Evolutionary conservation across 2,113 vertebrate species (phyloP).

Genomic region (Clarias gariepinus): DNA sequence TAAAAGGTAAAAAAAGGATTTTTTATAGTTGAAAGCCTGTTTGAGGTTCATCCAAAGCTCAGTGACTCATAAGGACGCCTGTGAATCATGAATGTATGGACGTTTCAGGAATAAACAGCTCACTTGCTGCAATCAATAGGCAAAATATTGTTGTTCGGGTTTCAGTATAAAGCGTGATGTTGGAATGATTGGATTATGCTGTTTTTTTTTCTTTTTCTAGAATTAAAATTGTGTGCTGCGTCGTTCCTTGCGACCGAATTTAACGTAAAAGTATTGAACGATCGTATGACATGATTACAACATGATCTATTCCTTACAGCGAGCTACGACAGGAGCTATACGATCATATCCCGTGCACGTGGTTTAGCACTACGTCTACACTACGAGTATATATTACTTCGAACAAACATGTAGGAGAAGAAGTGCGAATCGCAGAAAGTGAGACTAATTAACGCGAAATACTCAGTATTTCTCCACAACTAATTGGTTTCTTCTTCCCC

Average conservation of each 20-base stretch:
- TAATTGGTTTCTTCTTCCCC: constrained; percentile 37
- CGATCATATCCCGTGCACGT: too few species aligned
- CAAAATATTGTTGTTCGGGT: background rate
- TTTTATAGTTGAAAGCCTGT: too few species aligned
- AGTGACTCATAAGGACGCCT: background rate
- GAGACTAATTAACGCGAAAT: constrained; percentile 43
- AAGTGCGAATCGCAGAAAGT: constrained; percentile 11
- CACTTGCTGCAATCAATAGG: background rate
- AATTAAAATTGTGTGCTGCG: background rate
- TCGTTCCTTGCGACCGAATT: too few species aligned
- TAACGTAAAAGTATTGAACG: background rate
- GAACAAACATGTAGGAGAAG: background rate
- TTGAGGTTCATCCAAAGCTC: background rate
- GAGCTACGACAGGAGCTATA: too few species aligned
- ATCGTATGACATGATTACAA: too few species aligned
- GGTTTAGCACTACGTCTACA: background rate
- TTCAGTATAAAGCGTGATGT: background rate
- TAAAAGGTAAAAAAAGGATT: too few species aligned
- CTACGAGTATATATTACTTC: background rate
- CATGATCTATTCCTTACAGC: background rate
- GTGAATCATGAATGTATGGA: background rate
- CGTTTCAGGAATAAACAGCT: background rate
- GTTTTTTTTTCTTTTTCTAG: too few species aligned
- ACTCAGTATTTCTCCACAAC: constrained; percentile 28
- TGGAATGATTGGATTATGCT: background rate